Conservation (phyloP, 1,140 invertebrate genomes). For the Aphis gossypii region DNA sequence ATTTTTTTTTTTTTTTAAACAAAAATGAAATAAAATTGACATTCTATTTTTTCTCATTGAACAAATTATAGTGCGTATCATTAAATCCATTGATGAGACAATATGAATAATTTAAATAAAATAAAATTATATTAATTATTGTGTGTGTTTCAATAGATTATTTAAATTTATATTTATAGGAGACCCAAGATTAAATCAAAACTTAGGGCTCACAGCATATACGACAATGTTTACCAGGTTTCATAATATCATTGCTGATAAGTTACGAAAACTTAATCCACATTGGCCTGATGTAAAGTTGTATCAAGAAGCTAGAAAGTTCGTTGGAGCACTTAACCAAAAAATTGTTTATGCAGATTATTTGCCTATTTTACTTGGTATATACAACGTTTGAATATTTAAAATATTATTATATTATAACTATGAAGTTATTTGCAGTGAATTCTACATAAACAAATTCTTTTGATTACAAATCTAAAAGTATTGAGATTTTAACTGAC, state of each 20-base stretch:
- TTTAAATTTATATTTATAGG: slow-evolving; percentile 65
- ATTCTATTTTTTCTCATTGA: background rate
- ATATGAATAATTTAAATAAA: background rate
- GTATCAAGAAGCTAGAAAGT: slow-evolving; percentile 80
- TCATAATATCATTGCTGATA: slow-evolving; percentile 79
- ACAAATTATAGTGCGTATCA: background rate
- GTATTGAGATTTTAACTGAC: no score
- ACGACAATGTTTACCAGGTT: slow-evolving; percentile 80
- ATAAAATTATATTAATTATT: background rate
- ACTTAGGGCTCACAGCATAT: slow-evolving; percentile 83
- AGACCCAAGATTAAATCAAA: slow-evolving; percentile 81
- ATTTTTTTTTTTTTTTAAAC: background rate
- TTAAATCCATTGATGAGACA: background rate
- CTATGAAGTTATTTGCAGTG: no score
- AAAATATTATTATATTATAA: no score
- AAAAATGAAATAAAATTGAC: background rate
- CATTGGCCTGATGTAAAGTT: slow-evolving; percentile 82
- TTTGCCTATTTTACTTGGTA: slow-evolving; percentile 80
- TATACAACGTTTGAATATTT: no score
- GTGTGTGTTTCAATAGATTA: background rate
- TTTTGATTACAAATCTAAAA: no score
- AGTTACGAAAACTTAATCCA: slow-evolving; percentile 75
- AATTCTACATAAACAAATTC: no score
- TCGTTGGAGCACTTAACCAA: slow-evolving; percentile 82
- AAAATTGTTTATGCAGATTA: slow-evolving; percentile 90